Conservation (phyloP, 1,140 invertebrate species). For the Idris sp. region DNA sequence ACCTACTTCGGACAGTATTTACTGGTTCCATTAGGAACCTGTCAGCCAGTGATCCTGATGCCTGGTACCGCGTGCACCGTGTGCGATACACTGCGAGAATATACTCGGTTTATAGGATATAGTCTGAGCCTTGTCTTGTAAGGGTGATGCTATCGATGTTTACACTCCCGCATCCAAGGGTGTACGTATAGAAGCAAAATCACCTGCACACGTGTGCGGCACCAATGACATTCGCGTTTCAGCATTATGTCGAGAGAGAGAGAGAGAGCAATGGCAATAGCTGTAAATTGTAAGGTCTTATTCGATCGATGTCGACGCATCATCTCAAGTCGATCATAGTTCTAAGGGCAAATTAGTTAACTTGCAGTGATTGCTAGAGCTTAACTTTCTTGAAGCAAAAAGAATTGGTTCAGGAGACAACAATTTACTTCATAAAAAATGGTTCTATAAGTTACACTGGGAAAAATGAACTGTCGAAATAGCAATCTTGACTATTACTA, state of each 20-base stretch:
- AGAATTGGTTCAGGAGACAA: no score
- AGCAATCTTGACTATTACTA: no score
- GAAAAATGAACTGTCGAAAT: no score
- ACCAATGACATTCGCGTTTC: slow-evolving; percentile 58
- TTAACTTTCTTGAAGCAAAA: no score
- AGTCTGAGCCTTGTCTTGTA: slow-evolving; percentile 58
- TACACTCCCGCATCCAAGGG: slow-evolving; percentile 19
- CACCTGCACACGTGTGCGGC: slow-evolving; percentile 27
- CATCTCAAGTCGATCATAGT: slow-evolving; percentile 43
- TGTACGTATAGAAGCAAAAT: slow-evolving; percentile 24
- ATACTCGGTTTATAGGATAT: slow-evolving; percentile 63
- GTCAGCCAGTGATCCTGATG: slow-evolving; percentile 76
- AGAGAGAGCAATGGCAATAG: slow-evolving; percentile 57
- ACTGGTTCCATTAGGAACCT: slow-evolving; percentile 78
- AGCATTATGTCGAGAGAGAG: slow-evolving; percentile 48
- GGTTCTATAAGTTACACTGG: no score
- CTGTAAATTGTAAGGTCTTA: slow-evolving; percentile 67
- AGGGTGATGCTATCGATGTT: slow-evolving; percentile 60
- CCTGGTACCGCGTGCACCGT: slow-evolving; percentile 65
- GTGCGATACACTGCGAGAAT: slow-evolving; percentile 58
- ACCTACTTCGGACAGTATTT: slow-evolving; percentile 76
- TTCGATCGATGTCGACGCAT: slow-evolving; percentile 43
- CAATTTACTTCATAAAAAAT: no score
- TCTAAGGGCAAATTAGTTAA: slow-evolving; percentile 29
- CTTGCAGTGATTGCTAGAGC: slow-evolving; percentile 12